Evolutionary conservation across 2,797 vertebrate genomes (phyloP).

Genomic region (Poecilia picta): DNA sequence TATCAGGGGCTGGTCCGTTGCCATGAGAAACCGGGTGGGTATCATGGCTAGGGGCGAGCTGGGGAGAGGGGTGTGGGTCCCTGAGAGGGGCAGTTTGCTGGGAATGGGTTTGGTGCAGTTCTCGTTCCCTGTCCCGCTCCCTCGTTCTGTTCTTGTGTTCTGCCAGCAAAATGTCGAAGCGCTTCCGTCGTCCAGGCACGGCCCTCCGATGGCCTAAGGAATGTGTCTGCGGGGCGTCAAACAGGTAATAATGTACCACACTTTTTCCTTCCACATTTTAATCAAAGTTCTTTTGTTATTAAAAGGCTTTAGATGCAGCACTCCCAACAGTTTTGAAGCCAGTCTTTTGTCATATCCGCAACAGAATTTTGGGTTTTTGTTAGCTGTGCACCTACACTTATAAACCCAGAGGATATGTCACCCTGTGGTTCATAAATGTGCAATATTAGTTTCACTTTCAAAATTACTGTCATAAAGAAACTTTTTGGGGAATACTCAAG

Average conservation of each 20-base stretch:
- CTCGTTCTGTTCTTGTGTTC: constrained; percentile 98
- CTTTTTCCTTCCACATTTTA: background rate
- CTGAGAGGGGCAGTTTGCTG: constrained; percentile 96
- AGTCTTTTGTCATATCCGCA: background rate
- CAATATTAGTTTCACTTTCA: background rate
- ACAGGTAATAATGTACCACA: background rate
- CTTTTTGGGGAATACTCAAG: background rate
- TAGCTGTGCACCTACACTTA: background rate
- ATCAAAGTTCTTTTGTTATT: background rate
- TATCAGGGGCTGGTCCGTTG: constrained; percentile 82
- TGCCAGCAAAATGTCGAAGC: constrained; percentile 94
- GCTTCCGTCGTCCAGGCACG: constrained; percentile 96
- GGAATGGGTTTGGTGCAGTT: constrained; percentile 91
- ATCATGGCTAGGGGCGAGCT: constrained; percentile 78
- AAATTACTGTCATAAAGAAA: background rate
- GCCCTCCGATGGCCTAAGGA: constrained; percentile 99
- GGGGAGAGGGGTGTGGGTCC: constrained; percentile 93
- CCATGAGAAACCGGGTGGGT: constrained; percentile 89
- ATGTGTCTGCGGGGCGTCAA: constrained; percentile 89
- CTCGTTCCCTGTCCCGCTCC: constrained; percentile 98
- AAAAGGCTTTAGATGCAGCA: background rate
- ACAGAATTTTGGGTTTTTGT: background rate
- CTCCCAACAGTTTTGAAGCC: background rate
- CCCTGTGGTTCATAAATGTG: background rate
- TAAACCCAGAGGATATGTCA: background rate